A percentile compares a stretch with the other conserved stretches of the same genome.
Evolutionary conservation across 2,888 invertebrate genomes (phyloP).

Genomic region (Acronicta psi): DNA sequence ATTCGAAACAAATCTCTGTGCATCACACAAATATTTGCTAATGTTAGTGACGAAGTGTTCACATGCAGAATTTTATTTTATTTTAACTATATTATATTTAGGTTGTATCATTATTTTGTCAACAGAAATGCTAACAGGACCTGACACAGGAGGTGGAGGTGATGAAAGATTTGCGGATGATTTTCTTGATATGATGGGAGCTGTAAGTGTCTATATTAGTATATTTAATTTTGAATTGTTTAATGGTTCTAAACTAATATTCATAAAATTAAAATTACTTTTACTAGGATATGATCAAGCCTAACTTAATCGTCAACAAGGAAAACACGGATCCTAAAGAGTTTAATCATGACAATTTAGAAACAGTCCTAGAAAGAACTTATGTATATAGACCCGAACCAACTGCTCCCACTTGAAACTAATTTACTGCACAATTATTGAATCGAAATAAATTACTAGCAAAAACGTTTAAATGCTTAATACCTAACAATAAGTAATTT

Average conservation of each 20-base stretch:
- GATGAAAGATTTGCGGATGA: constrained; percentile 72
- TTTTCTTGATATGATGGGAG: constrained; percentile 80
- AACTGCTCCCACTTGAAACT: constrained; percentile 61
- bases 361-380: constrained; percentile 68
- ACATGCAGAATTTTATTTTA: no score
- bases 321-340: constrained; percentile 10
- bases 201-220: constrained; percentile 67
- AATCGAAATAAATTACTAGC: constrained; percentile 8
- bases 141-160: constrained; percentile 23
- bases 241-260: neutral
- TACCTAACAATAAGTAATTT: constrained; percentile 22
- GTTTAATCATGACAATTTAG: constrained; percentile 50
- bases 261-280: constrained; percentile 16
- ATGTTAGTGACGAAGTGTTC: no score
- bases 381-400: constrained; percentile 62
- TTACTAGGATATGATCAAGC: constrained; percentile 42
- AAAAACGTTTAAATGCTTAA: constrained; percentile 4
- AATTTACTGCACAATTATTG: constrained; percentile 9
- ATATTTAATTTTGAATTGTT: constrained; percentile 7
- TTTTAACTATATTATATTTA: no score
- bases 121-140: constrained; percentile 35
- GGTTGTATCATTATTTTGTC: constrained; percentile 24
- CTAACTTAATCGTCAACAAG: constrained; percentile 8
- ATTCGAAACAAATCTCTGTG: neutral
- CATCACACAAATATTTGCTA: no score